phyloP scores from a whole-genome alignment of 92 coral and sea anemone species.

The Umimayanthus kanabou region DNA sequence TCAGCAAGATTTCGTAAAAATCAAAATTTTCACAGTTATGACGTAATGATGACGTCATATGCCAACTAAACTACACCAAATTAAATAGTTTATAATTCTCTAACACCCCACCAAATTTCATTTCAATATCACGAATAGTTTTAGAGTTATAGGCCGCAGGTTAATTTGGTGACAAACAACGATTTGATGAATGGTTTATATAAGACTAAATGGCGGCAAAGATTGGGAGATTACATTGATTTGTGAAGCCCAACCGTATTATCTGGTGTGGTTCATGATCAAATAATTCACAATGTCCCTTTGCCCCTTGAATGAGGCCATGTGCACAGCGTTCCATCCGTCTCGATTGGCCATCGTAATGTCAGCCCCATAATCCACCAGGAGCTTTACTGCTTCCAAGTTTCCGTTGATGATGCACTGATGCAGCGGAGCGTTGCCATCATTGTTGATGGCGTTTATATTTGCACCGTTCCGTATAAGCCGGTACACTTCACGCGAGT shows the following conservation, averaged over 20 bases:
- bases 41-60: too few relatives aligned
- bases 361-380: conserved; percentile 81
- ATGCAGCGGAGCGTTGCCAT: conserved; percentile 70
- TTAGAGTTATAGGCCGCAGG: too few relatives aligned
- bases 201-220: neutral
- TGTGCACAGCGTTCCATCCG: conserved; percentile 84
- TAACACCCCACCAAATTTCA: too few relatives aligned
- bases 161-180: too few relatives aligned
- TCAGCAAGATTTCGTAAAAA: too few relatives aligned
- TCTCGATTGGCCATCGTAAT: conserved; percentile 63
- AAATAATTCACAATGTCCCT: conserved; percentile 70
- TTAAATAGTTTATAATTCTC: too few relatives aligned
- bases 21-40: too few relatives aligned
- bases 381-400: conserved; percentile 67
- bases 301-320: conserved; percentile 70
- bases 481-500: conserved; percentile 61
- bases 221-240: neutral
- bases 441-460: conserved; percentile 66
- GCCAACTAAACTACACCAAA: too few relatives aligned
- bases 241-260: neutral
- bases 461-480: conserved; percentile 57
- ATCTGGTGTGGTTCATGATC: conserved; percentile 52
- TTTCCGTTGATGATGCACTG: conserved; percentile 79
- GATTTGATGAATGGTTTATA: too few relatives aligned
- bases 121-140: too few relatives aligned